phyloP scores from a whole-genome alignment of 2,113 vertebrate genomes.

The Rallus limicola region DNA sequence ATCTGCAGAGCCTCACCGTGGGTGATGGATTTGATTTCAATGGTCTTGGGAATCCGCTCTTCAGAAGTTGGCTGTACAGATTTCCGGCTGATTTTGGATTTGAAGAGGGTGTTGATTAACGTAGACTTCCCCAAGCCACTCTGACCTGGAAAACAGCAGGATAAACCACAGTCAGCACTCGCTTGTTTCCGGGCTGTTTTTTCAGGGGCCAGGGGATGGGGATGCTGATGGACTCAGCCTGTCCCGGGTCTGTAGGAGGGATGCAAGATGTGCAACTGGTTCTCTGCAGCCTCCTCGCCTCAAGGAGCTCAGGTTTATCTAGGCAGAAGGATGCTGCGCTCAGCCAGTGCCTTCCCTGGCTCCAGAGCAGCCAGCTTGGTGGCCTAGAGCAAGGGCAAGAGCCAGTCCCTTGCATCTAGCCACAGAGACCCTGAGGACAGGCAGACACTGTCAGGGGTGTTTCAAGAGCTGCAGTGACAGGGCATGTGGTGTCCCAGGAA shows the following conservation, averaged over 20 bases:
- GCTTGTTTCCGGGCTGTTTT: background rate
- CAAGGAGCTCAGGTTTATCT: background rate
- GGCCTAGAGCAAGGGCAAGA: background rate
- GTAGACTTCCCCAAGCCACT: slow-evolving; percentile 98
- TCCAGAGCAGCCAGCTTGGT: background rate
- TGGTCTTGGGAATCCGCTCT: slow-evolving; percentile 95
- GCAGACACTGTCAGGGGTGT: background rate
- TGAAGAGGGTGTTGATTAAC: slow-evolving; percentile 98
- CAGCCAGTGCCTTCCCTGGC: background rate
- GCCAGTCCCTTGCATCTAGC: background rate
- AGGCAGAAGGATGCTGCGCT: background rate
- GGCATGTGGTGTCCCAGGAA: background rate
- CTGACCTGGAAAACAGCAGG: slow-evolving; percentile 83
- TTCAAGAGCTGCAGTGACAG: background rate
- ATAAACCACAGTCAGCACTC: background rate
- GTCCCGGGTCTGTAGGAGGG: rapidly evolving
- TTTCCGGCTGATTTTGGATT: slow-evolving; percentile 97
- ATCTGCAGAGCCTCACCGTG: slow-evolving; percentile 81
- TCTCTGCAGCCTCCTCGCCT: background rate
- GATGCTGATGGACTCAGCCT: background rate
- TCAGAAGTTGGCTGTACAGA: slow-evolving; percentile 85
- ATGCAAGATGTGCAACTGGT: background rate
- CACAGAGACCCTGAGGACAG: background rate
- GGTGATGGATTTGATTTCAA: slow-evolving; percentile 97
- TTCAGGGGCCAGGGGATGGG: background rate